These are phyloP conservation scores for Euthynnus affinis DNA, from an alignment of 2,797 vertebrate genomes.

Conservation along the genomic window DNA sequence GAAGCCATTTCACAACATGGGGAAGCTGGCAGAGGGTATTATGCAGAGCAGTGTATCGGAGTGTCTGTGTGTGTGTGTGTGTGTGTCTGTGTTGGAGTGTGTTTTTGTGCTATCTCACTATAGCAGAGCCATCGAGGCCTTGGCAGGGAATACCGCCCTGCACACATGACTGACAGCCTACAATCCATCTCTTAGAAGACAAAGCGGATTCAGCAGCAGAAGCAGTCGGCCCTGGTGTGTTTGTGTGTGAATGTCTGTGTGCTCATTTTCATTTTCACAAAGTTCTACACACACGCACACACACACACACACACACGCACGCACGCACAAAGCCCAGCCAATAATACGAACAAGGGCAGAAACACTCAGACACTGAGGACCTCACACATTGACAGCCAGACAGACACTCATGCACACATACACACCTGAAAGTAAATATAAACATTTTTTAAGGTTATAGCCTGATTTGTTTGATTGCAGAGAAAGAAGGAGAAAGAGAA, in stretches of 20 bases:
- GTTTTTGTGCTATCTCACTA: constrained; percentile 53
- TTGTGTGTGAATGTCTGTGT: background rate
- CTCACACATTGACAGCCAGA: background rate
- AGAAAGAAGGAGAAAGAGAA: background rate
- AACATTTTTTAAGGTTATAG: constrained; percentile 6
- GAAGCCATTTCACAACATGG: constrained; percentile 70
- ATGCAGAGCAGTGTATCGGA: constrained; percentile 48
- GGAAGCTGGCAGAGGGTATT: constrained; percentile 63
- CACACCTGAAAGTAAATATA: constrained; percentile 2
- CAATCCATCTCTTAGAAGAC: constrained; percentile 71
- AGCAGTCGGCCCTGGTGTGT: constrained; percentile 21
- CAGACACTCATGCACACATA: background rate
- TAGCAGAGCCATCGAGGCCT: constrained; percentile 58
- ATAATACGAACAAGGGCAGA: constrained; percentile 5
- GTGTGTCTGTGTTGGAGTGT: constrained; percentile 39
- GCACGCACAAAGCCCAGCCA: constrained; percentile 15
- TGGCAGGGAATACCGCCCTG: constrained; percentile 59
- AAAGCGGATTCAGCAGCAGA: constrained; percentile 54
- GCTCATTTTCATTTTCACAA: constrained; percentile 10
- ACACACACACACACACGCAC: background rate
- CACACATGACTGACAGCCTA: constrained; percentile 68
- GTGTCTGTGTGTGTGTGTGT: constrained; percentile 38
- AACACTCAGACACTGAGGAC: constrained; percentile 11
- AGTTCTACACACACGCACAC: constrained; percentile 5
- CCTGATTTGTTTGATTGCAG: background rate